These are phyloP conservation scores for Triplophysa dalaica DNA, from an alignment of 2,113 vertebrate genomes.

Conservation along the genomic window DNA sequence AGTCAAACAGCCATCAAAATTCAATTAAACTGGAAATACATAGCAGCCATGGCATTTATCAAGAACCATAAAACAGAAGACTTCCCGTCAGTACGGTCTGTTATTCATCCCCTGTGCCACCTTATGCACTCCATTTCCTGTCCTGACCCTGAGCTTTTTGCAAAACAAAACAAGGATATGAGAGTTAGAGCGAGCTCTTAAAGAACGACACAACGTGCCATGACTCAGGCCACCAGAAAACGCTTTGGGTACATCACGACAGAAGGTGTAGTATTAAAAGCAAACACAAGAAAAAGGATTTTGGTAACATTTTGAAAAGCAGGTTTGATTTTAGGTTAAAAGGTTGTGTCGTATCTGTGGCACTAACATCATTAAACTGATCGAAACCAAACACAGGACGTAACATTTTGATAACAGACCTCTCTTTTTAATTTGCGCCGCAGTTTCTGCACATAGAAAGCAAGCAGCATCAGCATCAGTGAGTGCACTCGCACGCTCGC, in stretches of 20 bases:
- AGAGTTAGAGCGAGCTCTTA: background rate
- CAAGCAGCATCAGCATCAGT: background rate
- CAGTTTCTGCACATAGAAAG: too few relatives aligned
- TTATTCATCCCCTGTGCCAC: conserved; percentile 54
- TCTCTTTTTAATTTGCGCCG: background rate
- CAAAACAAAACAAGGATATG: conserved; percentile 40
- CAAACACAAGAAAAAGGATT: too few relatives aligned
- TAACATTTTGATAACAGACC: background rate
- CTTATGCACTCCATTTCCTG: conserved; percentile 54
- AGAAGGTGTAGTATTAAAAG: too few relatives aligned
- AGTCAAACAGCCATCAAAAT: conserved; percentile 68
- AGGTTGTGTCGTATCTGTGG: too few relatives aligned
- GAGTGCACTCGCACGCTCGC: background rate
- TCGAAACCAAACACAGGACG: too few relatives aligned
- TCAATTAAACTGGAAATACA: conserved; percentile 63
- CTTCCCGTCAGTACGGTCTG: conserved; percentile 59
- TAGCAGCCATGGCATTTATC: conserved; percentile 42
- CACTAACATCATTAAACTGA: too few relatives aligned
- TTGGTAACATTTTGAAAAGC: too few relatives aligned
- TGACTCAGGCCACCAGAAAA: background rate
- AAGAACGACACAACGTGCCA: background rate
- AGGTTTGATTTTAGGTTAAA: too few relatives aligned
- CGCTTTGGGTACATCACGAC: background rate
- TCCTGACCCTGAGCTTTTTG: conserved; percentile 56
- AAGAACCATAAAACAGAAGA: conserved; percentile 37